These are phyloP conservation scores for Melangyna quadrimaculata DNA, from an alignment of 2,888 invertebrate species.

Conservation along the genomic window DNA sequence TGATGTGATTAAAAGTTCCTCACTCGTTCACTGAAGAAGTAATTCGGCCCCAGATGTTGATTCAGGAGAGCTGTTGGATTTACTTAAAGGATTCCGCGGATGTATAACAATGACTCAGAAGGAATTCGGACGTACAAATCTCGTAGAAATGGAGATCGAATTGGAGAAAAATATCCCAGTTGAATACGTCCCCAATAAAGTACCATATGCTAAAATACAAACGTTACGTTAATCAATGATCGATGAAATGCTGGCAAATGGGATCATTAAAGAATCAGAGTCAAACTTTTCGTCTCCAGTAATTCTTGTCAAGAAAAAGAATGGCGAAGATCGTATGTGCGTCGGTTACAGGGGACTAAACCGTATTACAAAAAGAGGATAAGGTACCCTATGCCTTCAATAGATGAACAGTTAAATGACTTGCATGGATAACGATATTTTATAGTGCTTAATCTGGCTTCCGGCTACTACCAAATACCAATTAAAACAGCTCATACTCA, in stretches of 20 bases:
- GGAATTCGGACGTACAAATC: not conserved
- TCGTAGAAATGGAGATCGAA: not conserved
- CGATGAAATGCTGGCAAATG: not conserved
- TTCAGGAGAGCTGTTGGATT: not conserved
- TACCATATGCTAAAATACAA: not conserved
- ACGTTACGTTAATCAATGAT: not conserved
- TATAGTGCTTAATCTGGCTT: constrained; percentile 1
- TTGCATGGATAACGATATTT: not conserved
- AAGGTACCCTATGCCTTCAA: constrained; percentile 3
- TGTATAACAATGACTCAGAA: not conserved
- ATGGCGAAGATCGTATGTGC: constrained; percentile 19
- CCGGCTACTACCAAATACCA: constrained; percentile 25
- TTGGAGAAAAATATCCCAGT: not conserved
- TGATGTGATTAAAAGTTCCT: too few relatives aligned
- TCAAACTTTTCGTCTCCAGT: constrained; percentile 18
- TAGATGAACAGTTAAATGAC: constrained; percentile 6
- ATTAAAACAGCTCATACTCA: not conserved
- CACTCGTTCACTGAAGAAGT: too few relatives aligned
- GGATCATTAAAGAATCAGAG: not conserved
- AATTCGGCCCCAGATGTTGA: not conserved
- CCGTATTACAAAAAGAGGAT: not conserved
- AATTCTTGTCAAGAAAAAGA: constrained; percentile 27
- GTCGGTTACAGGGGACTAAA: constrained; percentile 2
- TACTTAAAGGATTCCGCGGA: not conserved
- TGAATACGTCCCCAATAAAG: not conserved